These are phyloP conservation scores for Chelon auratus DNA, from an alignment of 2,797 vertebrate genomes.

Conservation along the genomic window DNA sequence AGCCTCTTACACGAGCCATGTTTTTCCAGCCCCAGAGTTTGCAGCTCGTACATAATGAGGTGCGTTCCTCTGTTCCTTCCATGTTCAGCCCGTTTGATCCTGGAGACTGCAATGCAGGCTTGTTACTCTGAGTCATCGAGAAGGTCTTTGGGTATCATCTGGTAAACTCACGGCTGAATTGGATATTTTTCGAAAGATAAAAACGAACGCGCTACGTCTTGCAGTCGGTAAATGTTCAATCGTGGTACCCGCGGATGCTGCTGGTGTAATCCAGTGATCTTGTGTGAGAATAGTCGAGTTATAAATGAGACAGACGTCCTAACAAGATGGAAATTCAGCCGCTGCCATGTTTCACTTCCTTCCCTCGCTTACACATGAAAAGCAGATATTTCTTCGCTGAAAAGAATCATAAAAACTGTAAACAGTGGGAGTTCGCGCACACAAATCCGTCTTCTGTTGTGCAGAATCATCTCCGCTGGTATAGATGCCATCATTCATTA, in stretches of 20 bases:
- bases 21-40: too few relatives aligned
- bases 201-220: not conserved
- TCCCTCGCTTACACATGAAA: not conserved
- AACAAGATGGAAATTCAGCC: not conserved
- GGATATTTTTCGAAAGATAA: not conserved
- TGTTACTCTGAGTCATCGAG: not conserved
- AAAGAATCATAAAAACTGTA: not conserved
- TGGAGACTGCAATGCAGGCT: not conserved
- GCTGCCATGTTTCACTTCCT: not conserved
- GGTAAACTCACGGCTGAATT: not conserved
- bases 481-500: conserved; percentile 1
- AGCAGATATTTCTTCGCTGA: not conserved
- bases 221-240: not conserved
- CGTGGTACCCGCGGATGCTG: not conserved
- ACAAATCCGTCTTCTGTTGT: not conserved
- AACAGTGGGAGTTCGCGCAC: not conserved
- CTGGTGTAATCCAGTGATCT: not conserved
- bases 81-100: conserved; percentile 10
- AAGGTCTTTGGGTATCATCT: not conserved
- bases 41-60: conserved; percentile 5
- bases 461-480: not conserved
- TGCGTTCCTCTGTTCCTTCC: conserved; percentile 6
- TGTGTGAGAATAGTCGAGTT: not conserved
- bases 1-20: too few relatives aligned
- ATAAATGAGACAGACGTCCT: conserved; percentile 1